These are phyloP conservation scores for Aporrectodea caliginosa DNA, from an alignment of 1,140 invertebrate genomes.

Conservation along the genomic window DNA sequence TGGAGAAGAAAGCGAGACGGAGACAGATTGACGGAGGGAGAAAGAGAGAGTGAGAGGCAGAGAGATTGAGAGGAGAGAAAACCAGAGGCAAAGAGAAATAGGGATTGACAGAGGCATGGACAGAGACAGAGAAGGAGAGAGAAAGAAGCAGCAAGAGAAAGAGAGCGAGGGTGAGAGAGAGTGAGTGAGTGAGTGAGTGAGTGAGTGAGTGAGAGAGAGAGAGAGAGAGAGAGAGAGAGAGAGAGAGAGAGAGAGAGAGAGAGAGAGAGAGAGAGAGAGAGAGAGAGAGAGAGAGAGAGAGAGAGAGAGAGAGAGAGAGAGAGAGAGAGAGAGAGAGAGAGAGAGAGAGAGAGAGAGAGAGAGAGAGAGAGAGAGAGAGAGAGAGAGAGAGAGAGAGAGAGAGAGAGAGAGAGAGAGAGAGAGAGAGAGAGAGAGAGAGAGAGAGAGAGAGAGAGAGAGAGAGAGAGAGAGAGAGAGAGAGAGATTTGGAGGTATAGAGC, in stretches of 20 bases:
- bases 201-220: conserved; percentile 19
- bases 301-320: no score
- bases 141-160: background rate
- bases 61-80: background rate
- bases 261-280: background rate
- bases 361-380: conserved; percentile 4
- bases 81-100: background rate
- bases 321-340: background rate
- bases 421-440: background rate
- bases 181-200: conserved; percentile 12
- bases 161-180: background rate
- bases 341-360: conserved; percentile 6
- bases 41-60: background rate
- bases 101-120: background rate
- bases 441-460: background rate
- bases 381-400: conserved; percentile 10
- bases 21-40: no score
- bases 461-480: background rate
- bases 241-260: background rate
- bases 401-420: background rate
- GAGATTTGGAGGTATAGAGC: no score
- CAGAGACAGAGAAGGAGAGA: background rate
- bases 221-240: conserved; percentile 7
- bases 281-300: background rate
- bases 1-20: no score